A percentile compares a stretch with the other conserved stretches of the same genome.
Conservation (phyloP, 2,888 invertebrate species). For the Nymphalis polychloros region DNA sequence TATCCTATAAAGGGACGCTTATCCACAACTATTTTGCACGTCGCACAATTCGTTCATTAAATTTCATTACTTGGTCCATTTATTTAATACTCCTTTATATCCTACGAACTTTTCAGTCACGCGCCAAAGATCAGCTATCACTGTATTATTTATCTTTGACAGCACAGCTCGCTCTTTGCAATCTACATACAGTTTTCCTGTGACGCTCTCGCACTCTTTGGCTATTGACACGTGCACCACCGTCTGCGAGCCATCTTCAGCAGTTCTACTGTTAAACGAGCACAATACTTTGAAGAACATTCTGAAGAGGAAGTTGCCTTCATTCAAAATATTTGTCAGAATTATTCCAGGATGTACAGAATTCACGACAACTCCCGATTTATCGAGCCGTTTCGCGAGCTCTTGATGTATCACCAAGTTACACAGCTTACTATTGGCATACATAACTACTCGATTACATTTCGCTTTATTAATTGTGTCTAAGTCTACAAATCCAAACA, state of each 20-base stretch:
- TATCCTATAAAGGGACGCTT: no score
- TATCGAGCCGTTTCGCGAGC: slow-evolving; percentile 48
- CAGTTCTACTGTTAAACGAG: slow-evolving; percentile 74
- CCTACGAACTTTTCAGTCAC: slow-evolving; percentile 10
- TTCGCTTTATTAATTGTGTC: slow-evolving; percentile 55
- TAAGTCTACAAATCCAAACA: slow-evolving; percentile 84
- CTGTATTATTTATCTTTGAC: slow-evolving; percentile 38
- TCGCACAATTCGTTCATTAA: background rate
- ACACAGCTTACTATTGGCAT: slow-evolving; percentile 54
- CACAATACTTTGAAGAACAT: slow-evolving; percentile 20
- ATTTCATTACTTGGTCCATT: background rate
- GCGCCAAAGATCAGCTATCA: slow-evolving; percentile 20
- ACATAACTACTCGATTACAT: slow-evolving; percentile 32
- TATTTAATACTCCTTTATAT: slow-evolving; percentile 3
- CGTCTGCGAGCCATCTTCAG: slow-evolving; percentile 87
- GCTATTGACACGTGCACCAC: slow-evolving; percentile 85
- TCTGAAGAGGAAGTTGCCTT: slow-evolving; percentile 53
- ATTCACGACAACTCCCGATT: slow-evolving; percentile 84
- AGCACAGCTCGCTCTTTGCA: slow-evolving; percentile 82
- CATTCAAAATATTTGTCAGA: slow-evolving; percentile 87
- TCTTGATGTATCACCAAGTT: slow-evolving; percentile 55
- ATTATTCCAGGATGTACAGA: slow-evolving; percentile 90
- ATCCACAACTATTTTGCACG: background rate
- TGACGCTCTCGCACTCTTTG: slow-evolving; percentile 83
- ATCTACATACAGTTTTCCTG: slow-evolving; percentile 87